Conservation (phyloP, 2,888 invertebrate genomes). For the Mamestra brassicae region DNA sequence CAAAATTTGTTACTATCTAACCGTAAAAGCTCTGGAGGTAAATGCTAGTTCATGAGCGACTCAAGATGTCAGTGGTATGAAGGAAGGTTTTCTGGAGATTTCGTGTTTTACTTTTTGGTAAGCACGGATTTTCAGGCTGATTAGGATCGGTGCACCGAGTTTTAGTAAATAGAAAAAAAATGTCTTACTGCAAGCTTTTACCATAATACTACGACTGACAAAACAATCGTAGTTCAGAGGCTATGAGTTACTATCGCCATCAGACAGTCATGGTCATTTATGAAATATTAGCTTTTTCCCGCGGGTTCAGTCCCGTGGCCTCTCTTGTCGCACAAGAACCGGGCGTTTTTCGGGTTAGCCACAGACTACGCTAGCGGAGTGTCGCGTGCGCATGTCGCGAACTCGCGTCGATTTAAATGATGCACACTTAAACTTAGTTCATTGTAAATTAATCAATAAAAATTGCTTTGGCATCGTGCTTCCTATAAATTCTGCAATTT, state of each 20-base stretch:
- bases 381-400: no score
- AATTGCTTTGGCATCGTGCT: no score
- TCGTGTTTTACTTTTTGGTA: background rate
- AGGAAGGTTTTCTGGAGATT: background rate
- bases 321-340: background rate
- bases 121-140: background rate
- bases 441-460: background rate
- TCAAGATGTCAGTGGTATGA: background rate
- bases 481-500: no score
- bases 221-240: background rate
- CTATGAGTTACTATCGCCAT: background rate
- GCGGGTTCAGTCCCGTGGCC: no score
- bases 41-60: background rate
- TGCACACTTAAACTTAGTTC: no score
- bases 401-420: no score
- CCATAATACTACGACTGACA: background rate
- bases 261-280: background rate
- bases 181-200: background rate
- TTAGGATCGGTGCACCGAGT: background rate
- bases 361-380: no score
- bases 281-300: background rate
- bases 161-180: slow-evolving; percentile 1
- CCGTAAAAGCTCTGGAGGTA: slow-evolving; percentile 3
- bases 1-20: background rate
- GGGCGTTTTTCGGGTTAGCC: no score